Percentiles rank a stretch among this genome's conserved stretches.
Evolutionary conservation across 2,113 vertebrate genomes (phyloP).

Genomic region (Siniperca chuatsi): DNA sequence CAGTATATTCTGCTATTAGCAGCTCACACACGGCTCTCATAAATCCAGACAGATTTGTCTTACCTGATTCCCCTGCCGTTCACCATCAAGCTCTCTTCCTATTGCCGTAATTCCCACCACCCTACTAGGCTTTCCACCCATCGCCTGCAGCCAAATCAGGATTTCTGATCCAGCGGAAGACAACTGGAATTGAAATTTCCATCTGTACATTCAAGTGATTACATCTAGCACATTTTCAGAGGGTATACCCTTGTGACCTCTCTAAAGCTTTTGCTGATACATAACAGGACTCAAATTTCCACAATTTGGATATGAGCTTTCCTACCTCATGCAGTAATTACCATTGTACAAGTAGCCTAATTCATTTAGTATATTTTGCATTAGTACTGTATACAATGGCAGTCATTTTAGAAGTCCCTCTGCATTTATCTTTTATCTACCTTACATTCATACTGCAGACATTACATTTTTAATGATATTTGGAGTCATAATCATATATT

Average conservation of each 20-base stretch:
- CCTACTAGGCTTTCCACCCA: constrained; percentile 45
- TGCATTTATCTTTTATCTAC: not conserved
- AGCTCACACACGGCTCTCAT: constrained; percentile 53
- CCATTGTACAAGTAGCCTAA: not conserved
- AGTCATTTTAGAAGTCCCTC: not conserved
- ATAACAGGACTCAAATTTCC: not conserved
- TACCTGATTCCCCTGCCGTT: constrained; percentile 54
- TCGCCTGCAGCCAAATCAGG: constrained; percentile 13
- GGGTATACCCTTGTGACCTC: constrained; percentile 17
- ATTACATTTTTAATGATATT: constrained; percentile 11
- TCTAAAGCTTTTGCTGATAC: constrained; percentile 11
- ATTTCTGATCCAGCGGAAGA: constrained; percentile 37
- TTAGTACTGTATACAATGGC: not conserved
- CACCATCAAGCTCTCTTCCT: constrained; percentile 24
- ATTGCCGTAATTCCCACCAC: constrained; percentile 42
- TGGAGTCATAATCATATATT: not conserved
- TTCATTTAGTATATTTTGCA: not conserved
- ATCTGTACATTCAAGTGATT: not conserved
- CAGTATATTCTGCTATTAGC: constrained; percentile 57
- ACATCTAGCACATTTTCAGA: constrained; percentile 15
- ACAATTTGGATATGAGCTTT: constrained; percentile 14
- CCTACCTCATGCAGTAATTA: not conserved
- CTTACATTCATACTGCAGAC: not conserved
- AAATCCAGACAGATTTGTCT: constrained; percentile 70
- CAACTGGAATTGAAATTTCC: constrained; percentile 48